Percentiles rank a stretch among this genome's conserved stretches.
phyloP scores from a whole-genome alignment of 2,888 invertebrate species.

The Torymus tubicola region DNA sequence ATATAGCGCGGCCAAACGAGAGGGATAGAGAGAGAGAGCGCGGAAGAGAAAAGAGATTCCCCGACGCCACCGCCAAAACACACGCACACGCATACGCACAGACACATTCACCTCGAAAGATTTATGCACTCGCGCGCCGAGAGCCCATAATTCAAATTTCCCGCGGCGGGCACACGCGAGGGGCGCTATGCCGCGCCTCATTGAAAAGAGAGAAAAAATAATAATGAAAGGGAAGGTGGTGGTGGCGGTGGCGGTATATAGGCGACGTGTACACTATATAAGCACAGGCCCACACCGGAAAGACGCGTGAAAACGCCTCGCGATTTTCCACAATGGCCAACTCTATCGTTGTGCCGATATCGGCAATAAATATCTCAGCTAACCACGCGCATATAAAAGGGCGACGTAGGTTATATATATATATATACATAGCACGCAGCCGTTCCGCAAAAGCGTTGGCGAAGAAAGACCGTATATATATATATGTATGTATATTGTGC shows the following conservation, averaged over 20 bases:
- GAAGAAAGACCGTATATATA: slow-evolving; percentile 38
- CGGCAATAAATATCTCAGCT: slow-evolving; percentile 72
- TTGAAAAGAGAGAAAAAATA: slow-evolving; percentile 46
- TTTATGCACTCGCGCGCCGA: slow-evolving; percentile 56
- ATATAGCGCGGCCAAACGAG: background rate
- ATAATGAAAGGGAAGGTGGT: slow-evolving; percentile 32
- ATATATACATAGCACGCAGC: no score
- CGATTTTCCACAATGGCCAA: slow-evolving; percentile 58
- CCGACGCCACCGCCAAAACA: slow-evolving; percentile 7
- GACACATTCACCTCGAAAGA: slow-evolving; percentile 21
- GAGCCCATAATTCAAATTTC: slow-evolving; percentile 57
- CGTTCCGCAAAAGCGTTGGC: no score
- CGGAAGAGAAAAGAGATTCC: slow-evolving; percentile 31
- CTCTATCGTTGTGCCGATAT: slow-evolving; percentile 59
- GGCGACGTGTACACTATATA: background rate
- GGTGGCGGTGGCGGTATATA: background rate
- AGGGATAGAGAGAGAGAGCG: slow-evolving; percentile 6
- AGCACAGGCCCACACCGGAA: slow-evolving; percentile 27
- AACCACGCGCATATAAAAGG: slow-evolving; percentile 68
- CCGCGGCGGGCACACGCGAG: slow-evolving; percentile 17
- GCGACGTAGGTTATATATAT: background rate
- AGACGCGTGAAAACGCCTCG: slow-evolving; percentile 54
- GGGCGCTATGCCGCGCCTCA: slow-evolving; percentile 5
- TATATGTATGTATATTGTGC: no score
- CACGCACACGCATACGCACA: slow-evolving; percentile 13